Base-by-base conservation (phyloP, 2,113 vertebrate genomes). In the Tachycineta bicolor region DNA sequence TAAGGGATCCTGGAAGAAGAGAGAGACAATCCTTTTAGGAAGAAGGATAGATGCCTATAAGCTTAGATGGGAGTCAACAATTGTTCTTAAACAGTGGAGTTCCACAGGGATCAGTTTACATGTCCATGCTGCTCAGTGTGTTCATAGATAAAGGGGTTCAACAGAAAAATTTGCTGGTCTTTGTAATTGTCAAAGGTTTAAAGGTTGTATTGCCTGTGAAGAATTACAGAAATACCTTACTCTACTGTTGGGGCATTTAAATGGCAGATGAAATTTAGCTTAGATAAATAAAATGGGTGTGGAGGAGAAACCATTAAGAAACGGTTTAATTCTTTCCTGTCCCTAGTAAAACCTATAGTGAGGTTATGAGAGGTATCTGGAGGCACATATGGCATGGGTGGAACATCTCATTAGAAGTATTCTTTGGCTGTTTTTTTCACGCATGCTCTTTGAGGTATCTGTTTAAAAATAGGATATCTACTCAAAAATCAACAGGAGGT, bases 331-430 rank as follows among this genome's bases (percentile, higher is more conserved):
- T 64, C 5, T n/a, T 69, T 75, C 63, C 19, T 44, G 33, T 87
- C 34, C 18, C 20, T 68, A 17, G 29, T 59, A 43, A 67, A 86
- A 50, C 10, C 26, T 34, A 1, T n/a, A 34, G 16, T 10, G 14
- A 55, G 25, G 8, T 79, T 76, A 25, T 39, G 67, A 47, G 8
- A 67, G 28, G 22, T n/a, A 12, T 50, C 23, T 62, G 65, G 39
- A 46, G 22, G 8, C 5, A 9, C 0, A 0, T 6, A 12, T 52
- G n/a, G 8, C 2, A 0, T 52, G 19, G 33, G 33, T 49, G 17
- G 24, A 56, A 28, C 14, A 37, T 62, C 19, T 60, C 7, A 1
- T 60, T 64, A 49, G 50, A 58, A 13, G 12, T 53, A 18, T 7
- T 65, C 34, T 2, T 60, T 87, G 46, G 25, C 43, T 55, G 4